Evolutionary conservation across 1,140 invertebrate species (phyloP).

Genomic region (Daktulosphaira vitifoliae): DNA sequence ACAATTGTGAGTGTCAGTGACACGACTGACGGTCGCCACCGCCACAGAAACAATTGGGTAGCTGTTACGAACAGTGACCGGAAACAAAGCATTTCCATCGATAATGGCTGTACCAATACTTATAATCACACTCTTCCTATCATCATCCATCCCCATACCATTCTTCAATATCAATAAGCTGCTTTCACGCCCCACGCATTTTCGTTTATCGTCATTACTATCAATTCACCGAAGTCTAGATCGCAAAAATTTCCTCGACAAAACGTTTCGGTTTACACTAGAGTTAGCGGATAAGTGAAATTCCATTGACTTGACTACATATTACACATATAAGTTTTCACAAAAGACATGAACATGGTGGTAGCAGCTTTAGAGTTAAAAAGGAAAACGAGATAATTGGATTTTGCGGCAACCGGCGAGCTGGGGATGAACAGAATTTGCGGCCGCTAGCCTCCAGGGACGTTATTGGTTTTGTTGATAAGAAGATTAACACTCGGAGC

Average conservation of each 20-base stretch:
- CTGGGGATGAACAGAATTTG: neutral
- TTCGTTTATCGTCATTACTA: neutral
- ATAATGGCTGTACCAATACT: neutral
- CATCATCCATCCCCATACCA: too few relatives aligned
- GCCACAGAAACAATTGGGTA: too few relatives aligned
- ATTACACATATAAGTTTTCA: conserved; percentile 11
- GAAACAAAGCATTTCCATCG: neutral
- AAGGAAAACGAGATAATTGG: conserved; percentile 32
- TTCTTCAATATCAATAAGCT: too few relatives aligned
- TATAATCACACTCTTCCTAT: too few relatives aligned
- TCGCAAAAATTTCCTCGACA: neutral
- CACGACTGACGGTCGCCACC: neutral
- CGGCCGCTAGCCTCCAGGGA: conserved; percentile 13
- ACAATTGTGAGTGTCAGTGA: neutral
- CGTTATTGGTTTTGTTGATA: conserved; percentile 32
- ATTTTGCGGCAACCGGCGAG: conserved; percentile 20
- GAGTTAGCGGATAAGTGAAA: conserved; percentile 19
- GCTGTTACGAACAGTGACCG: neutral
- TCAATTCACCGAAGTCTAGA: neutral
- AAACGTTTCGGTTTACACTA: conserved; percentile 26
- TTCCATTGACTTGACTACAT: neutral
- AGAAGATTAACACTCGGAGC: conserved; percentile 28
- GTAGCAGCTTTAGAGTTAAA: conserved; percentile 24
- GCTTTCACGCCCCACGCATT: too few relatives aligned
- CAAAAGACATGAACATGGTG: neutral